Conservation (phyloP, 2,797 vertebrate genomes). For the Hypotaenidia philippensis region DNA sequence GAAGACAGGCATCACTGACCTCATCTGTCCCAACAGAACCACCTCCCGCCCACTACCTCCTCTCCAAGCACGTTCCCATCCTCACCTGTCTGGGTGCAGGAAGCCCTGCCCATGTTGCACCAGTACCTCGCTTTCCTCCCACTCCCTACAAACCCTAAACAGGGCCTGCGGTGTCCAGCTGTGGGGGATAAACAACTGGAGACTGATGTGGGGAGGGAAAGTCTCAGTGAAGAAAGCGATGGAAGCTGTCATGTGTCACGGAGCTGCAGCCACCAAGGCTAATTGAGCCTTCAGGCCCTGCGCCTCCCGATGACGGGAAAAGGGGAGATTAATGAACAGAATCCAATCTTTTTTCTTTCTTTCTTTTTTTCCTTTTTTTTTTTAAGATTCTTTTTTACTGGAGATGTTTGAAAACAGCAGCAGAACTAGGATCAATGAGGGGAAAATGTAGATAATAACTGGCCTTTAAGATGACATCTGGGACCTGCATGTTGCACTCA, state of each 20-base stretch:
- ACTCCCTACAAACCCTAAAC: background rate
- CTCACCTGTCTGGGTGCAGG: background rate
- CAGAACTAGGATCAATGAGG: background rate
- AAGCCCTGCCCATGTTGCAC: background rate
- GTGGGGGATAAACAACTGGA: background rate
- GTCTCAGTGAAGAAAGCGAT: background rate
- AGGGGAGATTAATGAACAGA: constrained; percentile 22
- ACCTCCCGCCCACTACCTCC: background rate
- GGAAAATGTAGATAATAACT: background rate
- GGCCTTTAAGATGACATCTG: background rate
- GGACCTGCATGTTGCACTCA: background rate
- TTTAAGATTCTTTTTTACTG: background rate
- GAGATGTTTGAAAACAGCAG: background rate
- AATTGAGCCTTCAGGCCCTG: constrained; percentile 42
- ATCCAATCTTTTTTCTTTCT: background rate
- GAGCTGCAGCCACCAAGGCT: background rate
- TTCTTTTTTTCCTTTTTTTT: background rate
- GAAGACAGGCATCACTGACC: background rate
- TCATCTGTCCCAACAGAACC: rapidly evolving
- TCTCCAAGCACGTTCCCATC: background rate
- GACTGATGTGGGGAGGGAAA: background rate
- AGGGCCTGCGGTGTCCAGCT: background rate
- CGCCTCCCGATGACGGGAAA: background rate
- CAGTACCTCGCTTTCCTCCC: background rate
- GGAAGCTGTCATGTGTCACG: background rate